Percentiles rank a stretch among this genome's conserved stretches.
phyloP scores from a whole-genome alignment of 2,888 invertebrate genomes.

The Suillia variegata region DNA sequence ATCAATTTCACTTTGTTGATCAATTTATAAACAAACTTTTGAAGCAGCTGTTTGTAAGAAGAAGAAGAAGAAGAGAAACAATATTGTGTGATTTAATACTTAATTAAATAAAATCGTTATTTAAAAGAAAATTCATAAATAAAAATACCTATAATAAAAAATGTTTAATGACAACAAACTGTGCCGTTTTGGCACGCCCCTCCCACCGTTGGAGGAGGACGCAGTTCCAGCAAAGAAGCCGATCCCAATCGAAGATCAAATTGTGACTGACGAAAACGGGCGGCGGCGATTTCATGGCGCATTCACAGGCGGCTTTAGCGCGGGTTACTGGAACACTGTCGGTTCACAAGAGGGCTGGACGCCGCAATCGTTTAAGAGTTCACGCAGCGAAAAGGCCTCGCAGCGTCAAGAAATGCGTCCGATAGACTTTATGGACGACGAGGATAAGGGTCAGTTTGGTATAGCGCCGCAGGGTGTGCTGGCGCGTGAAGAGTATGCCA shows the following conservation, averaged over 20 bases:
- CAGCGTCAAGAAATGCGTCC: conserved; percentile 67
- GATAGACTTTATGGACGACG: conserved; percentile 98
- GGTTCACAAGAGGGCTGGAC: conserved; percentile 95
- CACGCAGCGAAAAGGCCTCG: conserved; percentile 72
- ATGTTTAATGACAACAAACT: conserved; percentile 71
- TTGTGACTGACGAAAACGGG: conserved; percentile 88
- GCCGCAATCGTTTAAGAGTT: conserved; percentile 89
- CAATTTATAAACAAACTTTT: too few species aligned
- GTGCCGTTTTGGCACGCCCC: conserved; percentile 77
- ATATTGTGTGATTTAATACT: too few species aligned
- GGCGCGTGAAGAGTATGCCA: conserved; percentile 77
- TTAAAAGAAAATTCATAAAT: too few species aligned
- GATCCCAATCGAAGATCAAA: conserved; percentile 81
- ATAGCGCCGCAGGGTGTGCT: conserved; percentile 88
- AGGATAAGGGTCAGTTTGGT: conserved; percentile 92
- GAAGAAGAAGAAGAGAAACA: too few species aligned
- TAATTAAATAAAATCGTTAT: too few species aligned
- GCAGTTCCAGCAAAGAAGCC: conserved; percentile 81
- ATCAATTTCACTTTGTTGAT: too few species aligned
- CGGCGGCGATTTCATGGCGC: conserved; percentile 95
- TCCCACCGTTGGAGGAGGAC: conserved; percentile 85
- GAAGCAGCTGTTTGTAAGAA: too few species aligned
- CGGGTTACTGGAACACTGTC: conserved; percentile 96
- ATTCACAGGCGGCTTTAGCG: conserved; percentile 97
- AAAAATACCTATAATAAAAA: too few species aligned